Evolutionary conservation across 2,113 vertebrate genomes (phyloP), one percentile per base, ranked within the genome.

Genomic region (Embiotoca jacksoni): DNA sequence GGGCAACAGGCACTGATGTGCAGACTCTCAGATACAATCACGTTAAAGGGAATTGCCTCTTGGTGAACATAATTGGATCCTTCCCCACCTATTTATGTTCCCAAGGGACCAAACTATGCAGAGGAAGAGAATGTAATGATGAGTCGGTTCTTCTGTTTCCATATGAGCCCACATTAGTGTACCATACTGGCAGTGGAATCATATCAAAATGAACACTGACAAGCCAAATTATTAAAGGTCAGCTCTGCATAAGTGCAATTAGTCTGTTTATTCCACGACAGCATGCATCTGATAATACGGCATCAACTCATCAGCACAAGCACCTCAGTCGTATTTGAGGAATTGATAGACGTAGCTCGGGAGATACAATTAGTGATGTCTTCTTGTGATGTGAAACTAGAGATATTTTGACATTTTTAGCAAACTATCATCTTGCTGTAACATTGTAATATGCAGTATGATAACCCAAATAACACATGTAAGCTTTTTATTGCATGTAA

Each of bases 21-120:
- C 75, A 75, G 83, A 85, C 90, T 86, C 86, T 69, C 69, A 86
- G 86, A 92, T 84, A 92, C 83, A 86, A 93, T 92, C 90, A 87
- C 81, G 66, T 82, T 88, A 81, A 91, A 88, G 85, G 83, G 73
- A 92, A 92, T 79, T 90, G 90, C 72, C 81, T 93, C 83, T 80
- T 78, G 83, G 82, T 83, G 81, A 81, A 86, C 81, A 91, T 93
- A 93, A 94, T 92, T 92, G 87, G 91, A 92, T 91, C 81, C 76
- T 92, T 89, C 86, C 72, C 56, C 86, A 83, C 70, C 83, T 90
- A 83, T 93, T 90, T 89, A 82, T 86, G 62, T 75, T 79, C 72
- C 62, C 58, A 56, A 82, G 80, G 76, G 76, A 85, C 54, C 53
- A 66, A 87, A 87, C 77, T 62, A 82, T 54, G 2, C 79, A 85